phyloP scores from a whole-genome alignment of 2,888 invertebrate species.

The Trissoscelio sp. region DNA sequence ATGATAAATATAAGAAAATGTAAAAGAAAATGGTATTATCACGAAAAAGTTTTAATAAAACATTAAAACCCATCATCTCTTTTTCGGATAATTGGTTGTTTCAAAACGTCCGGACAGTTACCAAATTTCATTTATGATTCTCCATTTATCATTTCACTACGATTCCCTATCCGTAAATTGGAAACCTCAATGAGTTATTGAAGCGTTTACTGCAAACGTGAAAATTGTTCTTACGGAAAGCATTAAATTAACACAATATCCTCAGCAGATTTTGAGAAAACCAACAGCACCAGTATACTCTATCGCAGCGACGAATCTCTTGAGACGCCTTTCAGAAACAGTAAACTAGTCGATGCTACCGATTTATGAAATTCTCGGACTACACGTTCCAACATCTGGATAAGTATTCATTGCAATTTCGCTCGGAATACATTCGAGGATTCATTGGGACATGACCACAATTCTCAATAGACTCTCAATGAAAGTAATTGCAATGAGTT shows the following conservation, averaged over 20 bases:
- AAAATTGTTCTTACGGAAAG: conserved; percentile 13
- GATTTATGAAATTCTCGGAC: conserved; percentile 52
- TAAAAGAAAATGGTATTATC: no score
- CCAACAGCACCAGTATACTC: background rate
- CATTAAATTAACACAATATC: conserved; percentile 23
- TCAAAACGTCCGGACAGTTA: no score
- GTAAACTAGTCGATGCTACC: conserved; percentile 24
- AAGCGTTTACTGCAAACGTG: conserved; percentile 1
- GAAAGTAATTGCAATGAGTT: conserved; percentile 12
- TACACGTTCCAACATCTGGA: conserved; percentile 14
- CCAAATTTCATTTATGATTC: no score
- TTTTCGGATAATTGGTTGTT: no score
- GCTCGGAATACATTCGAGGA: conserved; percentile 18
- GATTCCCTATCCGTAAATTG: background rate
- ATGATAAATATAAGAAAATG: no score
- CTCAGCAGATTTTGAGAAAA: conserved; percentile 4
- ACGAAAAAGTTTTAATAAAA: no score
- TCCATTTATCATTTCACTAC: no score
- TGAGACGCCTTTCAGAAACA: conserved; percentile 47
- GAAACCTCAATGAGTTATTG: background rate
- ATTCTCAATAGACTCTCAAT: background rate
- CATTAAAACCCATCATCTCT: no score
- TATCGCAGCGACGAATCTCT: conserved; percentile 32
- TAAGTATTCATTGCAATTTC: conserved; percentile 28
- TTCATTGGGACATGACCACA: conserved; percentile 14